A percentile compares a stretch with the other conserved stretches of the same genome.
Evolutionary conservation across 2,113 vertebrate species (phyloP).

Genomic region (Oncorhynchus keta): DNA sequence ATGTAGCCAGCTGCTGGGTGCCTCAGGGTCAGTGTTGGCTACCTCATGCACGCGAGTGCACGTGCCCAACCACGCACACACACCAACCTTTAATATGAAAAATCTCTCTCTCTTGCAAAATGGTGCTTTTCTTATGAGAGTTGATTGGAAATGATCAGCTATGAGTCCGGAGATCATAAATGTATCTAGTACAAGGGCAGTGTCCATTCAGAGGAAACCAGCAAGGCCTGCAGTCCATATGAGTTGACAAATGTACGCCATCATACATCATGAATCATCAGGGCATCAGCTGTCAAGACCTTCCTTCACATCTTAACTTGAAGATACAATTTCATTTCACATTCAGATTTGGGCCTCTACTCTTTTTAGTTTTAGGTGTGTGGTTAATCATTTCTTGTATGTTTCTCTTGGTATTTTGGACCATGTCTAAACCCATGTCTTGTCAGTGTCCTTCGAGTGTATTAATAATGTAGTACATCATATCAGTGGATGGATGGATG

Average conservation of each 20-base stretch:
- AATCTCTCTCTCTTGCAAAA: neutral
- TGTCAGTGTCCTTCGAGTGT: neutral
- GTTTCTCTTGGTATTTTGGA: neutral
- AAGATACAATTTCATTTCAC: too few species aligned
- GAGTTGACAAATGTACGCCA: neutral
- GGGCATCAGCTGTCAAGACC: too few species aligned
- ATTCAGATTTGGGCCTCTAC: neutral
- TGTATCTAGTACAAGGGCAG: too few species aligned
- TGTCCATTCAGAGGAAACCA: neutral
- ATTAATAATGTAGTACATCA: neutral
- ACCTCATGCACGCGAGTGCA: neutral
- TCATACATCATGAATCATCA: neutral
- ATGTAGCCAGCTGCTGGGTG: conserved; percentile 47
- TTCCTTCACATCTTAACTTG: too few species aligned
- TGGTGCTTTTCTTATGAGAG: neutral
- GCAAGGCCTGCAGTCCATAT: neutral
- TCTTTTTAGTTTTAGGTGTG: neutral
- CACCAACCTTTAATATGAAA: neutral
- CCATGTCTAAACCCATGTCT: neutral
- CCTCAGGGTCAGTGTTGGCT: neutral
- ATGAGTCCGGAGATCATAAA: too few species aligned
- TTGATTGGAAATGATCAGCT: too few species aligned
- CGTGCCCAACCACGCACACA: too few species aligned
- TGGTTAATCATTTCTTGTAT: neutral
- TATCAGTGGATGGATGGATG: conserved; percentile 1